A percentile compares a stretch with the other conserved stretches of the same genome.
These are phyloP conservation scores for Hipposideros armiger DNA, from an alignment of 2,113 vertebrate genomes.

Conservation along the genomic window DNA sequence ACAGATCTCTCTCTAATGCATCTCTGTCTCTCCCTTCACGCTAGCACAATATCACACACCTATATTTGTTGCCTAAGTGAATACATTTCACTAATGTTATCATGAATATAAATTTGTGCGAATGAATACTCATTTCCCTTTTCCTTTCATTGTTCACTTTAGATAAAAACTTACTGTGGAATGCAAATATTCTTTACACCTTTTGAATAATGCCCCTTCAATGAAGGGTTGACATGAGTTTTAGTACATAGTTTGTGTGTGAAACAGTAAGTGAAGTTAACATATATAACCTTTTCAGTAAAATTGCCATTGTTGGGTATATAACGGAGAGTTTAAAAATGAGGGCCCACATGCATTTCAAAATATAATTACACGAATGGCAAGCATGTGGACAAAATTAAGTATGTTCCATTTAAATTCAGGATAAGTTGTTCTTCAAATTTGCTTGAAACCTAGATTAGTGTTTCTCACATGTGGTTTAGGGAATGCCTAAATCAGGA, in stretches of 20 bases:
- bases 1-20: not conserved
- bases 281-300: conserved; percentile 47
- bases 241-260: conserved; percentile 51
- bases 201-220: conserved; percentile 48
- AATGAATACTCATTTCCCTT: not conserved
- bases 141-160: conserved; percentile 57
- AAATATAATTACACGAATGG: not conserved
- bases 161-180: conserved; percentile 12
- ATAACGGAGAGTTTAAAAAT: conserved; percentile 34
- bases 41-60: not conserved
- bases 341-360: not conserved
- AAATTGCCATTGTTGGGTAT: conserved; percentile 36
- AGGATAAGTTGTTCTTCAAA: conserved; percentile 19
- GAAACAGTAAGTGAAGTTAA: conserved; percentile 52
- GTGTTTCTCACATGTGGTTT: conserved; percentile 8
- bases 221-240: conserved; percentile 55
- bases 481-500: not conserved
- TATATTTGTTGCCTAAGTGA: not conserved
- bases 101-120: not conserved
- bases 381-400: not conserved
- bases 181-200: conserved; percentile 54
- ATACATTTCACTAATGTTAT: not conserved
- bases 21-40: not conserved
- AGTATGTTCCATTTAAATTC: not conserved
- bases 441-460: conserved; percentile 21